Conservation (phyloP, 2,113 vertebrate species). For the Delphinus delphis region DNA sequence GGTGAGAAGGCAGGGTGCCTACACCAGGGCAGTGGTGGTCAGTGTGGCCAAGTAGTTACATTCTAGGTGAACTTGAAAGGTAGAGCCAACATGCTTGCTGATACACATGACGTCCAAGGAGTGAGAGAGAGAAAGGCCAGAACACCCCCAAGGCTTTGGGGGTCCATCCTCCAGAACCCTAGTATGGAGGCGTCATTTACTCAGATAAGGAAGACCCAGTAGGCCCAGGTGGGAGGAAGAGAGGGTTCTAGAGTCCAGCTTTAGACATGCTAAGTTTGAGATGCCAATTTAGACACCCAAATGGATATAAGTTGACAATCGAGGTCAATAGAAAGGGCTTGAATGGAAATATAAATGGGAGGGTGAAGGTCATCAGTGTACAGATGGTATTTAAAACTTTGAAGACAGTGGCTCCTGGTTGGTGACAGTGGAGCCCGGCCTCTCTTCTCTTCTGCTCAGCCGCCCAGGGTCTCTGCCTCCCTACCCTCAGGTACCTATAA, state of each 20-base stretch:
- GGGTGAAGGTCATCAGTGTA: accelerated
- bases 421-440: accelerated
- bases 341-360: neutral
- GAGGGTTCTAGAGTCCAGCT: neutral
- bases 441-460: neutral
- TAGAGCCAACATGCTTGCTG: neutral
- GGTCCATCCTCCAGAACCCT: neutral
- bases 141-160: neutral
- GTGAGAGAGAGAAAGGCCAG: neutral
- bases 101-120: neutral
- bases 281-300: neutral
- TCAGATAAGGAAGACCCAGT: neutral
- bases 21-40: neutral
- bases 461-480: neutral
- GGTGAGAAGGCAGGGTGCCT: neutral
- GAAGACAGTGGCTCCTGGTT: neutral
- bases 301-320: neutral
- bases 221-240: neutral
- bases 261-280: neutral
- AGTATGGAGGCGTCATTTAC: neutral
- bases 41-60: neutral
- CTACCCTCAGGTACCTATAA: neutral
- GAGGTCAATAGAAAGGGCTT: neutral
- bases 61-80: neutral
- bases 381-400: neutral